Conservation (phyloP, 2,797 vertebrate genomes). For the Aeoliscus strigatus region DNA sequence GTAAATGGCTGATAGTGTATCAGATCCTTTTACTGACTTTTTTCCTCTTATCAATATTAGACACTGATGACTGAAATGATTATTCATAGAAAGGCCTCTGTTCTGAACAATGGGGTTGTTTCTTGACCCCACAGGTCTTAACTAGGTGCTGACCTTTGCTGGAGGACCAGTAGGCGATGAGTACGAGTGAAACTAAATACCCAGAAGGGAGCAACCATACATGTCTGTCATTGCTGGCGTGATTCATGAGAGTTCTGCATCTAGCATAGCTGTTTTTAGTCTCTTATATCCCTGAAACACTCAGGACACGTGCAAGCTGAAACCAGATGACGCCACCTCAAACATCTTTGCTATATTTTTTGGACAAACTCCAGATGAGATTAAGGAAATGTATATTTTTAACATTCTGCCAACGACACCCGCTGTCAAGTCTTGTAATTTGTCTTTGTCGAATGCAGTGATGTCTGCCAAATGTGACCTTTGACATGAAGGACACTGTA, state of each 20-base stretch:
- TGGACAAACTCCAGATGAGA: constrained; percentile 26
- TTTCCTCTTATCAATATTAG: too few species aligned
- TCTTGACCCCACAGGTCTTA: constrained; percentile 49
- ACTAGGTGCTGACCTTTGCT: constrained; percentile 65
- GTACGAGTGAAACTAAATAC: constrained; percentile 59
- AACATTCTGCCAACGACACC: neutral
- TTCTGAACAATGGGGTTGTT: constrained; percentile 36
- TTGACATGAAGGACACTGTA: constrained; percentile 10
- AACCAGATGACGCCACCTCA: constrained; percentile 51
- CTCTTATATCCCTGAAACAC: constrained; percentile 55
- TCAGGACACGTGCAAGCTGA: constrained; percentile 55
- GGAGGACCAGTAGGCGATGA: constrained; percentile 51
- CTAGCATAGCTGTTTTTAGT: constrained; percentile 70
- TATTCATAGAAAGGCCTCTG: constrained; percentile 15
- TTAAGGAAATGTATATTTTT: constrained; percentile 8
- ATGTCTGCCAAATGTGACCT: constrained; percentile 9
- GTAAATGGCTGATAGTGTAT: neutral
- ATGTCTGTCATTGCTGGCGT: constrained; percentile 69
- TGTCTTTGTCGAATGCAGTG: neutral
- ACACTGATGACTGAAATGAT: too few species aligned
- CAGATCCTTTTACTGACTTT: neutral
- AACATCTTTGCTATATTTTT: constrained; percentile 41
- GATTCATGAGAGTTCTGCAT: constrained; percentile 63
- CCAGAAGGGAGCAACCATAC: constrained; percentile 60
- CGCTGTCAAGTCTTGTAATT: neutral